Base-by-base conservation (phyloP, 2,888 invertebrate species). In the Machimus atricapillus region DNA sequence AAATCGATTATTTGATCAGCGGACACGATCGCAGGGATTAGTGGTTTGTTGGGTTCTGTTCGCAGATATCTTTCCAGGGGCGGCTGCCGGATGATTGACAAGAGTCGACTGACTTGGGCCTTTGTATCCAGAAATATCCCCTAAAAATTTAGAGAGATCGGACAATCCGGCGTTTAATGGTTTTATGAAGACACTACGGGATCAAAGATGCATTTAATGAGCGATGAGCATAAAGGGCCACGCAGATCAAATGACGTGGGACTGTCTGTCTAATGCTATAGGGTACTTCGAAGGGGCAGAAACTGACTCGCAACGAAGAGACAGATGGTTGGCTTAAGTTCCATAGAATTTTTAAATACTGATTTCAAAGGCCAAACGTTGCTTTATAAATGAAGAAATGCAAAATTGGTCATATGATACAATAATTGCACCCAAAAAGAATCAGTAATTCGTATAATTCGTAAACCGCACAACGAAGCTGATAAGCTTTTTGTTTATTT, bases 1-100 rank as follows among this genome's bases (percentile, higher is more conserved):
- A 85, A 85, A 85, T 82, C 79, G 79, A 79, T 79, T 79, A 79
- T 46, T 79, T 34, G 52, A 79, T 79, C 46, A 66, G 14, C 52
- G 37, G 46, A 78, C 52, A 27, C 27, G 46, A 52, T 52, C 34
- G 58, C 82, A 82, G 58, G 82, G 82, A 82, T 82, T 82, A 58
- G 82, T 82, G 82, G 82, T 85, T 46, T 85, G 74, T 46, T 66
- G 46, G 23, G 43, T 52, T 52, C 40, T 19, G 27, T 40, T 46
- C 46, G n/a, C 34, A 16, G 58, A 58, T 37, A 46, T 23, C 37
- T 52, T 58, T 82, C 34, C n/a, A 19, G 46, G 74, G 40, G 40
- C 34, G 27, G 16, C 16, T 14, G 56, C 19, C n/a, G 19, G n/a
- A 3, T 85, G 85, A 85, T 85, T 85, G 85, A 85, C 85, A 85